Evolutionary conservation across 2,888 invertebrate genomes (phyloP), one percentile per base, ranked within the genome.

Genomic region (Caenorhabditis afra): DNA sequence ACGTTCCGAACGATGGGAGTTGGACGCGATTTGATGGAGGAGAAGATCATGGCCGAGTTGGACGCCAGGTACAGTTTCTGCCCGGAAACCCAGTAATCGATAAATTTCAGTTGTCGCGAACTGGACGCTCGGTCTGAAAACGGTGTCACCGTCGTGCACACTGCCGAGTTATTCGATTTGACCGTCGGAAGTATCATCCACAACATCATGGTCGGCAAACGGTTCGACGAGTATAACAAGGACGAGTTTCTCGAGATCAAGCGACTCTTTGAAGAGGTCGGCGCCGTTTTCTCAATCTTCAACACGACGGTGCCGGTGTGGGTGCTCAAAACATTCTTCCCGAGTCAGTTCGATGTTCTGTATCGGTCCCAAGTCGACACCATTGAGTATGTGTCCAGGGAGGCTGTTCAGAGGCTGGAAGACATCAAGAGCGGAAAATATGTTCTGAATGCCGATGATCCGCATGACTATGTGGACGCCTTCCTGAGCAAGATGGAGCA

Each of bases 1-100:
- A 47, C 75, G 3, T 66, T 82, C 14, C 47, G 82, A 50, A 80
- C 65, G 41, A 77, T 82, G 53, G 82, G 82, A 14, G 65, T 82
- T 16, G 82, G 82, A 22, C 74, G 58, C 12, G 74, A 77, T 49
- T 12, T 74, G 4, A 80, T 82, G 77, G 82, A 80, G 44, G 67
- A 78, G 39, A 49, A 58, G 35, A 70, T 82, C 3, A 20, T 82
- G 64, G 59, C 65, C 0, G 82, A 82, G 16, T 44, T 80, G 16
- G 18, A 79, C 53, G 37, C 39, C n/a, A 29, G 29, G 29, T 29
- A 29, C 29, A 29, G 4, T 29, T 29, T 29, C 29, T 5, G 29
- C 3, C 29, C 7, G 7, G 29, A 3, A 29, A 29, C 29, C 3
- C 7, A 3, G 7, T 7, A 7, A 29, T 5, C 7, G 29, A 5